Evolutionary conservation across 2,113 vertebrate species (phyloP).

Genomic region (Nothoprocta pentlandii): DNA sequence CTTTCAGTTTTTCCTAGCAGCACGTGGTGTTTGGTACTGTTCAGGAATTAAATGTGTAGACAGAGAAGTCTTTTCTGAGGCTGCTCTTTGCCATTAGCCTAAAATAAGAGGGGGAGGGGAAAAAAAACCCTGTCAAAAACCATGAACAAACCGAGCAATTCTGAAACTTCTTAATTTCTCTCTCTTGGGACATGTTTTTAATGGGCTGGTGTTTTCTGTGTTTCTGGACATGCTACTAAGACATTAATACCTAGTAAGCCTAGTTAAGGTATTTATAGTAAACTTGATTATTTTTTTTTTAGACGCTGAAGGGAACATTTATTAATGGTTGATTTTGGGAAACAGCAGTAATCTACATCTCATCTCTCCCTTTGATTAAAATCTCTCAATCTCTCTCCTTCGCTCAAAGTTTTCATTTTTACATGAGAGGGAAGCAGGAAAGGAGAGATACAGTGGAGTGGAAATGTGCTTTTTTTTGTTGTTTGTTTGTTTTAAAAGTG

Average conservation of each 20-base stretch:
- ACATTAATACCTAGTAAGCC: not conserved
- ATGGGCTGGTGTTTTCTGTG: not conserved
- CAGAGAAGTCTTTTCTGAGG: slow-evolving; percentile 15
- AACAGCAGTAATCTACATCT: not conserved
- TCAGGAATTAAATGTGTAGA: not conserved
- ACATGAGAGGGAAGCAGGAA: accelerated
- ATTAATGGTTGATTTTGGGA: not conserved
- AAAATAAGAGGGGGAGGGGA: not conserved
- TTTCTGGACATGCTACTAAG: not conserved
- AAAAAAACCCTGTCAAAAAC: not conserved
- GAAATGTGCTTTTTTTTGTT: accelerated
- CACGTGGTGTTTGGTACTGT: not conserved
- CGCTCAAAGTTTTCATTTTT: accelerated
- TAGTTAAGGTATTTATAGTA: not conserved
- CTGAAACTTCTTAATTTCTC: slow-evolving; percentile 12
- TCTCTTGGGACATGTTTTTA: not conserved
- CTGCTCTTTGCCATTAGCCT: not conserved
- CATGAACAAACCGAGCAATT: not conserved
- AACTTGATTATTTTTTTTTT: not conserved
- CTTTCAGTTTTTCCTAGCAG: not conserved
- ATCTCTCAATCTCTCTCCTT: not conserved
- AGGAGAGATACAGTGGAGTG: not conserved
- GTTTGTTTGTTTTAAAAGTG: too few relatives aligned
- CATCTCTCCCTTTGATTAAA: not conserved
- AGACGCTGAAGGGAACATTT: not conserved